Evolutionary conservation across 2,113 vertebrate species (phyloP).

Genomic region (Anolis sagrei): DNA sequence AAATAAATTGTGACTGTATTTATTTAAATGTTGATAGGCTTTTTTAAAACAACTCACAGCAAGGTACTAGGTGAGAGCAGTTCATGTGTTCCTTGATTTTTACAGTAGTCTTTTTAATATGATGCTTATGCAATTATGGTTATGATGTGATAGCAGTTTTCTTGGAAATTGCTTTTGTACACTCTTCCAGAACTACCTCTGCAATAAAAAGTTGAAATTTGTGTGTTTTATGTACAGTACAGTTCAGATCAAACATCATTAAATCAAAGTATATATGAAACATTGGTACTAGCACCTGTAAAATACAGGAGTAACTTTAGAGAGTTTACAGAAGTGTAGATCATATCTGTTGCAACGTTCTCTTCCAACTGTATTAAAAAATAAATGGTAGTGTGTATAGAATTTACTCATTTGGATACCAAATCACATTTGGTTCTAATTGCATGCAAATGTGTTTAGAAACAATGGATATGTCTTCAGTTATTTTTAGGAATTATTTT

Average conservation of each 20-base stretch:
- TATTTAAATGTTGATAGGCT: accelerated
- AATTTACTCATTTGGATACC: conserved; percentile 13
- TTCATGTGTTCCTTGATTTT: neutral
- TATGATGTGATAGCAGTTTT: neutral
- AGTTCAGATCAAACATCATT: conserved; percentile 12
- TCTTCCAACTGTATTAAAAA: neutral
- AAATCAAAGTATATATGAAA: neutral
- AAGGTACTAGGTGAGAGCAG: neutral
- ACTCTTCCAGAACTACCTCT: neutral
- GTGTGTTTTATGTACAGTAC: neutral
- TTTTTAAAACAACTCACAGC: neutral
- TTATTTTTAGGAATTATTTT: conserved; percentile 26
- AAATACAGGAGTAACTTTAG: neutral
- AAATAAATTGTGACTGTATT: neutral
- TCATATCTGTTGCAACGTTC: neutral
- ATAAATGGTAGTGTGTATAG: neutral
- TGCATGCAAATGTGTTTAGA: neutral
- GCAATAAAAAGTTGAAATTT: neutral
- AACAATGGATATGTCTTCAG: neutral
- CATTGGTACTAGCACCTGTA: conserved; percentile 7
- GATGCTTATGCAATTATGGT: neutral
- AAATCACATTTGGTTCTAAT: neutral
- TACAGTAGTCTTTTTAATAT: neutral
- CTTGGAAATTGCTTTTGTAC: neutral
- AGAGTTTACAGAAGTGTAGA: neutral